Evolutionary conservation across 1,140 invertebrate genomes (phyloP).

Genomic region (Aphidius ervi): DNA sequence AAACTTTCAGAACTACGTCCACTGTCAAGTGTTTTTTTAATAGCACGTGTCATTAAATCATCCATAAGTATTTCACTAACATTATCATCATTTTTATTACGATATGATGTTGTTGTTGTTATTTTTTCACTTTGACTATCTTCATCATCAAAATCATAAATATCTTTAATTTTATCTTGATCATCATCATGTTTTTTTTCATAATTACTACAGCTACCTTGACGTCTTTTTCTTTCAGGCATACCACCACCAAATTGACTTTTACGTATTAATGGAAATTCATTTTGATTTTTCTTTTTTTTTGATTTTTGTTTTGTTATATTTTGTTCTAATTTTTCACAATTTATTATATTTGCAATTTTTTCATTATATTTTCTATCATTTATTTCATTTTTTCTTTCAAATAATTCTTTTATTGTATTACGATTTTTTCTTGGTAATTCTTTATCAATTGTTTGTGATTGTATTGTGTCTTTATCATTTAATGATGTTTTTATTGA

Average conservation of each 20-base stretch:
- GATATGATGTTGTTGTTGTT: slow-evolving; percentile 19
- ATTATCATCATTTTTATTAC: too few species aligned
- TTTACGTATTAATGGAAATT: slow-evolving; percentile 43
- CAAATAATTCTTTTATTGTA: slow-evolving; percentile 49
- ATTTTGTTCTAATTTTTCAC: slow-evolving; percentile 21
- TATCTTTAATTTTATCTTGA: slow-evolving; percentile 36
- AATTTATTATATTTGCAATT: slow-evolving; percentile 23
- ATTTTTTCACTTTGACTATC: slow-evolving; percentile 38
- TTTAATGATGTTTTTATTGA: slow-evolving; percentile 6
- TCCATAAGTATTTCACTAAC: slow-evolving; percentile 21
- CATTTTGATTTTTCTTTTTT: slow-evolving; percentile 37
- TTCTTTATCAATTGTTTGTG: slow-evolving; percentile 19
- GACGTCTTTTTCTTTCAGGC: slow-evolving; percentile 43
- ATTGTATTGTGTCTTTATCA: background rate
- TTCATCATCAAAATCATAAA: slow-evolving; percentile 51
- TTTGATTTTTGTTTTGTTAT: slow-evolving; percentile 28
- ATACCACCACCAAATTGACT: slow-evolving; percentile 36
- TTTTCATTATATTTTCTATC: slow-evolving; percentile 37
- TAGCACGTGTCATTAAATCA: slow-evolving; percentile 32
- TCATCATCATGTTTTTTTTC: slow-evolving; percentile 28
- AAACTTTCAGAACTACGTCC: slow-evolving; percentile 26
- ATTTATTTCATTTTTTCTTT: slow-evolving; percentile 48
- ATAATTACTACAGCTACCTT: slow-evolving; percentile 12
- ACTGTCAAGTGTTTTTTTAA: slow-evolving; percentile 32
- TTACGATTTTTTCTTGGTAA: slow-evolving; percentile 40